Conservation (phyloP, 2,888 invertebrate species). For the Thera obeliscata region DNA sequence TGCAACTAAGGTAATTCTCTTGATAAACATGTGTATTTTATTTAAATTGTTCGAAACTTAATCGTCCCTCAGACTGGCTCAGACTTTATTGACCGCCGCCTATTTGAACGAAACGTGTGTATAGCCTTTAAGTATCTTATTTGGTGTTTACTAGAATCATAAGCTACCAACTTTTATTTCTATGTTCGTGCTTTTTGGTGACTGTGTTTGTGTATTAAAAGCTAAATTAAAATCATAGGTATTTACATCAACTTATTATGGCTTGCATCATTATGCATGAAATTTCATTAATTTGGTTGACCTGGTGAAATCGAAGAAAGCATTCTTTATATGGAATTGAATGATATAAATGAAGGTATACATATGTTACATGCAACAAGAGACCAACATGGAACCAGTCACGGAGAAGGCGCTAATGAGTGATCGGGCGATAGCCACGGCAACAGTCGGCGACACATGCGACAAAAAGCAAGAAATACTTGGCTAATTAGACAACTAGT, state of each 20-base stretch:
- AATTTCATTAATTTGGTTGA: background rate
- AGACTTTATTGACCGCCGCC: slow-evolving; percentile 4
- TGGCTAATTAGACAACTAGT: slow-evolving; percentile 22
- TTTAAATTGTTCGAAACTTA: slow-evolving; percentile 27
- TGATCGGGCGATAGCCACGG: slow-evolving; percentile 54
- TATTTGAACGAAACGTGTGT: slow-evolving; percentile 1
- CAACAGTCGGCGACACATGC: slow-evolving; percentile 22
- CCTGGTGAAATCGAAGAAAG: background rate
- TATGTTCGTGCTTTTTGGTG: too few relatives aligned
- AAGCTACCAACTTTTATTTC: too few relatives aligned
- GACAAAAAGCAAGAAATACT: slow-evolving; percentile 29
- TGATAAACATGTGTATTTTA: slow-evolving; percentile 40
- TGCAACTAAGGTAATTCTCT: slow-evolving; percentile 35
- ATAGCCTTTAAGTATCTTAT: background rate
- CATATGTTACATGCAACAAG: slow-evolving; percentile 14
- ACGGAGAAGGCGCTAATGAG: slow-evolving; percentile 74
- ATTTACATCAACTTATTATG: too few relatives aligned
- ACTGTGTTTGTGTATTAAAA: too few relatives aligned
- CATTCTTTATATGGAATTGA: background rate
- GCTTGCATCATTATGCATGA: background rate
- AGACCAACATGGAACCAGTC: slow-evolving; percentile 51
- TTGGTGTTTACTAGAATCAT: too few relatives aligned
- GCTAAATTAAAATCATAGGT: background rate
- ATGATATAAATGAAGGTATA: slow-evolving; percentile 6
- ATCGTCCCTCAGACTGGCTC: slow-evolving; percentile 1